phyloP scores from a whole-genome alignment of 2,797 vertebrate genomes.

The Eulemur rubriventer region DNA sequence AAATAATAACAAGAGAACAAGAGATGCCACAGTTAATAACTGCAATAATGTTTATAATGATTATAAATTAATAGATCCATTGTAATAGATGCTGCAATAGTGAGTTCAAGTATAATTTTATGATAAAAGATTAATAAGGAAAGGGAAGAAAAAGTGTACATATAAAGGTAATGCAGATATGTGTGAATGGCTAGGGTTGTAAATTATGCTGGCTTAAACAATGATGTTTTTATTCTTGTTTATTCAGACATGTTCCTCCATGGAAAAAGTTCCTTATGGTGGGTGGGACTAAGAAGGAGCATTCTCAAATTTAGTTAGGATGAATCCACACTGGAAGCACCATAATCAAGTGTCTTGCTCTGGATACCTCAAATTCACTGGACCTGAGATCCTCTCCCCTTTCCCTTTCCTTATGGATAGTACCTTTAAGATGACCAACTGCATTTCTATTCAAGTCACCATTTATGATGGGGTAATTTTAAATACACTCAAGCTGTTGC shows the following conservation, averaged over 20 bases:
- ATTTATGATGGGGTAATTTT: neutral
- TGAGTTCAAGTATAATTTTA: neutral
- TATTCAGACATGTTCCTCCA: neutral
- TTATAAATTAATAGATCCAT: neutral
- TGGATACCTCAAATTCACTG: neutral
- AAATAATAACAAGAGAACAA: neutral
- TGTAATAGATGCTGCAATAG: neutral
- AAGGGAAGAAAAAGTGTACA: neutral
- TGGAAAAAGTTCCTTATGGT: neutral
- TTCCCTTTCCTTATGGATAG: neutral
- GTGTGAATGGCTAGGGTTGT: neutral
- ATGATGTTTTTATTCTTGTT: neutral
- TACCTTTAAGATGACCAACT: neutral
- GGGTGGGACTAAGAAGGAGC: neutral
- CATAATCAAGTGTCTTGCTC: neutral
- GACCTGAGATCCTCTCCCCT: neutral
- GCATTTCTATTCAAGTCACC: neutral
- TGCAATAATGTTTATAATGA: neutral
- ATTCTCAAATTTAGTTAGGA: neutral
- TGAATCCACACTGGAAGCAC: neutral
- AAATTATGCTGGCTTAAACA: neutral
- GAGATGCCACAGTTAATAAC: neutral
- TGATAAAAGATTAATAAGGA: neutral
- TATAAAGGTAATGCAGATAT: neutral
- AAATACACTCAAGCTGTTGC: neutral